Conservation (phyloP, 2,113 vertebrate genomes). For the Nothoprocta pentlandii region DNA sequence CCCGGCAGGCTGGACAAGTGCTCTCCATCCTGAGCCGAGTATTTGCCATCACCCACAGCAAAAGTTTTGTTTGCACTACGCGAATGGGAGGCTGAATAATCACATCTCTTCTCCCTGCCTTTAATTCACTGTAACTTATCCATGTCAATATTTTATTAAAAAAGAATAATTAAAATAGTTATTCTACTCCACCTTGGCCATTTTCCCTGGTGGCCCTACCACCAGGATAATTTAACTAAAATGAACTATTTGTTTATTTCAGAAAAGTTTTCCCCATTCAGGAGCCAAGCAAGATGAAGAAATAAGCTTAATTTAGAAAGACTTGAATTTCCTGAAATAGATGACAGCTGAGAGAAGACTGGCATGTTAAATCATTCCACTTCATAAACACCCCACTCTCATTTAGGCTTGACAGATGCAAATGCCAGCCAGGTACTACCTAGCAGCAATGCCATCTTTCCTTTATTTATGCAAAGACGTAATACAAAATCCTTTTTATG, state of each 20-base stretch:
- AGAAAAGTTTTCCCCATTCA: not conserved
- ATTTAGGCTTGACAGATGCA: constrained; percentile 67
- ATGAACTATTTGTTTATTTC: constrained; percentile 53
- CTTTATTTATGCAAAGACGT: constrained; percentile 56
- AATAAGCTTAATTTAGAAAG: constrained; percentile 60
- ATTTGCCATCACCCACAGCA: not conserved
- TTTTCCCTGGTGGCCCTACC: not conserved
- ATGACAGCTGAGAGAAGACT: constrained; percentile 64
- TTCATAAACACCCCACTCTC: constrained; percentile 50
- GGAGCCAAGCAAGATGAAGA: not conserved
- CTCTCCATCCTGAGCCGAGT: not conserved
- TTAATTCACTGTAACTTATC: not conserved
- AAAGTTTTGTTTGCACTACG: constrained; percentile 17
- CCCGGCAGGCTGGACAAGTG: constrained; percentile 3
- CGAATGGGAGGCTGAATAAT: constrained; percentile 11
- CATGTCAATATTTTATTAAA: constrained; percentile 33
- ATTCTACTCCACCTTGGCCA: not conserved
- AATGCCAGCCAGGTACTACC: constrained; percentile 62
- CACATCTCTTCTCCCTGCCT: not conserved
- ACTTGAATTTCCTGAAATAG: constrained; percentile 60
- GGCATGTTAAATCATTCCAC: constrained; percentile 59
- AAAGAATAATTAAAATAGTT: constrained; percentile 1
- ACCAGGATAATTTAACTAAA: not conserved
- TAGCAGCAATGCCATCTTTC: constrained; percentile 10
- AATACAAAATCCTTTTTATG: constrained; percentile 19